Evolutionary conservation across 2,797 vertebrate genomes (phyloP).

Genomic region (Coregonus sp.): DNA sequence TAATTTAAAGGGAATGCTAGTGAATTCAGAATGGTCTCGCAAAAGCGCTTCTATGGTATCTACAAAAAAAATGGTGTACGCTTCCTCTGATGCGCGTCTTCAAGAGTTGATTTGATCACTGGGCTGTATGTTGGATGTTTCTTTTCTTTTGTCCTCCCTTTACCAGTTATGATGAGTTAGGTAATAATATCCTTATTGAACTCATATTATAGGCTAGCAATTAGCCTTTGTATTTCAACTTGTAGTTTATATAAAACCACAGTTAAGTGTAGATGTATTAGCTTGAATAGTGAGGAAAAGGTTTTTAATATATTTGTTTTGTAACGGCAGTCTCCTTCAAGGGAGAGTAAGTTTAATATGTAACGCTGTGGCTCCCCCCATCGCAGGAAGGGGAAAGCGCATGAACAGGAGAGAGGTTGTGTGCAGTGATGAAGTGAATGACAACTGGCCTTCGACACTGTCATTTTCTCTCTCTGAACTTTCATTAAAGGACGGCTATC

Average conservation of each 20-base stretch:
- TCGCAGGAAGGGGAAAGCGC: slow-evolving; percentile 38
- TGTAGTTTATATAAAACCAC: background rate
- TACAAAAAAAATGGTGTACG: background rate
- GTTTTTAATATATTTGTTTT: background rate
- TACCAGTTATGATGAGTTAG: background rate
- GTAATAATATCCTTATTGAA: background rate
- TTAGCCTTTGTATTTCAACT: background rate
- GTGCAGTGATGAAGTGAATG: background rate
- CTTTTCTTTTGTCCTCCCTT: background rate
- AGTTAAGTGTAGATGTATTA: background rate
- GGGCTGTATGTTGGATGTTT: background rate
- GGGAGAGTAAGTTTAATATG: background rate
- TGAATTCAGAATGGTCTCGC: slow-evolving; percentile 40
- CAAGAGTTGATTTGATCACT: background rate
- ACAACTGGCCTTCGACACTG: background rate
- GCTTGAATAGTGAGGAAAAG: background rate
- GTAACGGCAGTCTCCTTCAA: slow-evolving; percentile 36
- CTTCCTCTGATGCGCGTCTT: background rate
- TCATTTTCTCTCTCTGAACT: background rate
- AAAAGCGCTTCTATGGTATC: slow-evolving; percentile 17
- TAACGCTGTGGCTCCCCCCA: slow-evolving; percentile 55
- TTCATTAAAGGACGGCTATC: background rate
- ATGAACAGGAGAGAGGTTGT: slow-evolving; percentile 6
- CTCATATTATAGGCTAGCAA: background rate
- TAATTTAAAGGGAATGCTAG: slow-evolving; percentile 76